A percentile compares a stretch with the other conserved stretches of the same genome.
These are phyloP conservation scores for Oostethus manadensis DNA, from an alignment of 2,113 vertebrate species.

Conservation along the genomic window DNA sequence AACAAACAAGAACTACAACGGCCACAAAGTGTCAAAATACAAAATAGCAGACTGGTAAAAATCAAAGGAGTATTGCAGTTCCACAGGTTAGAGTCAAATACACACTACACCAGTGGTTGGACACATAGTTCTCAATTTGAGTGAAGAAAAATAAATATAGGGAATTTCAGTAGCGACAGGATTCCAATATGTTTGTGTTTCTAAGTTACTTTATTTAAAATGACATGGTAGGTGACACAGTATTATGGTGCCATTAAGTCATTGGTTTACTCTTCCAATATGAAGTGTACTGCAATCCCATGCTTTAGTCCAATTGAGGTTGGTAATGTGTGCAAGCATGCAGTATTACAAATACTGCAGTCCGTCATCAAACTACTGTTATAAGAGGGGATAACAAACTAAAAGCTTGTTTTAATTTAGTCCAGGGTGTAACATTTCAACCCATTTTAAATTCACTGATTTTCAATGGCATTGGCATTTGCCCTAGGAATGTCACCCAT, in stretches of 20 bases:
- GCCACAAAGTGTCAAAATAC: no score
- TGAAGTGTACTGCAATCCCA: not conserved
- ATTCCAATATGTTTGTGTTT: not conserved
- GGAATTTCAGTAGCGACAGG: no score
- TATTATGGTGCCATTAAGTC: not conserved
- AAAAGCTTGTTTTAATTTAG: constrained; percentile 42
- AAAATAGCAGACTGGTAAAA: no score
- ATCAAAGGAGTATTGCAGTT: no score
- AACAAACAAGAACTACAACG: no score
- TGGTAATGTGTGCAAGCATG: no score
- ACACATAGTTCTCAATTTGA: no score
- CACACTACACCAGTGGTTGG: no score
- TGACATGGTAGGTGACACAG: not conserved
- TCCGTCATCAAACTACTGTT: constrained; percentile 4
- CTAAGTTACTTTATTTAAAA: not conserved
- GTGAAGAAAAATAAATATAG: no score
- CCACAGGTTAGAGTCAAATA: no score
- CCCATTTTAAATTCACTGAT: constrained; percentile 29
- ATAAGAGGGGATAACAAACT: constrained; percentile 10
- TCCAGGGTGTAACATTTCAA: constrained; percentile 45
- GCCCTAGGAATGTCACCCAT: constrained; percentile 16
- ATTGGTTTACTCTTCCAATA: not conserved
- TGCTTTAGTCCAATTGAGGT: not conserved
- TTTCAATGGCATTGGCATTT: constrained; percentile 26
- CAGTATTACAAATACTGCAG: not conserved